These are phyloP conservation scores for Harpalus rufipes DNA, from an alignment of 2,888 invertebrate genomes.

Conservation along the genomic window DNA sequence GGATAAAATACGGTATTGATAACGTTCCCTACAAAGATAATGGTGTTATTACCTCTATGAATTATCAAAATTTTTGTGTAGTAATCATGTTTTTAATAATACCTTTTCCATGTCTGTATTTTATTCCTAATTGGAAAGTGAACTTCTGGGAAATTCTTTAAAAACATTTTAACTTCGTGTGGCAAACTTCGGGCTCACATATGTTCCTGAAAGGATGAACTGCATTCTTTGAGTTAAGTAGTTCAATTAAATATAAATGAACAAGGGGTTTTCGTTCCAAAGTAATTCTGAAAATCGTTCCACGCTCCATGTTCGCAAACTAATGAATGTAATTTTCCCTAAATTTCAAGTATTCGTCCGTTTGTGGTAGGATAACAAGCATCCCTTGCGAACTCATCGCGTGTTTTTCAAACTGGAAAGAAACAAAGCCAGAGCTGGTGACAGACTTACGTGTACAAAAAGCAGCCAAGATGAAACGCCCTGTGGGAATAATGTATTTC, in stretches of 20 bases:
- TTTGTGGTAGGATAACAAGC: constrained; percentile 38
- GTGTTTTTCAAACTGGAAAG: constrained; percentile 37
- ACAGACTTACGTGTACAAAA: constrained; percentile 50
- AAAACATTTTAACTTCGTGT: background rate
- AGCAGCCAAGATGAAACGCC: constrained; percentile 38
- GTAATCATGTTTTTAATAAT: too few relatives aligned
- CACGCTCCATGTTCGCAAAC: background rate
- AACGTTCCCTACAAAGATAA: too few relatives aligned
- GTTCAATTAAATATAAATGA: constrained; percentile 18
- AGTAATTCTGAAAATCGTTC: constrained; percentile 20
- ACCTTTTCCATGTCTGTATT: too few relatives aligned
- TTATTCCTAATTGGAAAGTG: too few relatives aligned
- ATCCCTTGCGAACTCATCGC: constrained; percentile 28
- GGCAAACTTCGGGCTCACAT: background rate
- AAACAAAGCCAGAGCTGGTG: constrained; percentile 31
- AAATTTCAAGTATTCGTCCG: constrained; percentile 41
- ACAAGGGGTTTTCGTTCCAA: background rate
- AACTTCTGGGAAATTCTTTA: background rate
- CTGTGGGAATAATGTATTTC: constrained; percentile 51
- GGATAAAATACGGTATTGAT: too few relatives aligned
- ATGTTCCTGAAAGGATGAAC: background rate
- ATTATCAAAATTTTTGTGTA: too few relatives aligned
- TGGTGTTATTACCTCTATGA: too few relatives aligned
- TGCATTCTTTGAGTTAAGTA: constrained; percentile 5
- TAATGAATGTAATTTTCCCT: constrained; percentile 43